These are phyloP conservation scores for Coranthus polyacanthus DNA, from an alignment of 2,797 vertebrate genomes.

Conservation along the genomic window DNA sequence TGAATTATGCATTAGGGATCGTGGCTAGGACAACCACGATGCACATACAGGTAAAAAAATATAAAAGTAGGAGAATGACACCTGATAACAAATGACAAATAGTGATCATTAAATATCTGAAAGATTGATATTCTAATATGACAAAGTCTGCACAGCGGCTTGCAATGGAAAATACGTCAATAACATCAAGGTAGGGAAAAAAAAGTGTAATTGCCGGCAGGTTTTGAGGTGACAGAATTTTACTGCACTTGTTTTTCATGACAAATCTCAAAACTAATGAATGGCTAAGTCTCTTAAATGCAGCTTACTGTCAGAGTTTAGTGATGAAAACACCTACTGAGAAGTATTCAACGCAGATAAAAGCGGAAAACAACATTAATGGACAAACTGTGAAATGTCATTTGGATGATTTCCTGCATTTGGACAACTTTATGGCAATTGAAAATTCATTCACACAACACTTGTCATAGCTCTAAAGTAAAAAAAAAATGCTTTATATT, in stretches of 20 bases:
- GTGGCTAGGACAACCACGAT: neutral
- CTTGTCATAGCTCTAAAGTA: neutral
- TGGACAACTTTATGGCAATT: neutral
- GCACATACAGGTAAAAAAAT: neutral
- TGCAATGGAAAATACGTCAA: neutral
- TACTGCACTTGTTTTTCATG: neutral
- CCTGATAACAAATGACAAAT: too few relatives aligned
- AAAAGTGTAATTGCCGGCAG: neutral
- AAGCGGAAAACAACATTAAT: constrained; percentile 2
- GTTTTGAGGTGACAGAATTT: neutral
- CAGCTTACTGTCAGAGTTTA: neutral
- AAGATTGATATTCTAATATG: too few relatives aligned
- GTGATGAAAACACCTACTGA: neutral
- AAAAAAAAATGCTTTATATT: too few relatives aligned
- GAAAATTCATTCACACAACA: constrained; percentile 11
- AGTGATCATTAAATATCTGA: too few relatives aligned
- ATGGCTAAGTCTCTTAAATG: neutral
- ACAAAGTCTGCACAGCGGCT: too few relatives aligned
- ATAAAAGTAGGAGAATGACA: too few relatives aligned
- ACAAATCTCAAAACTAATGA: neutral
- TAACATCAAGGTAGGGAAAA: neutral
- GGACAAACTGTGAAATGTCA: constrained; percentile 1
- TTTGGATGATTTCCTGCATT: neutral
- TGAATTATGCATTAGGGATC: neutral
- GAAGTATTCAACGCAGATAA: neutral